phyloP scores from a whole-genome alignment of 2,888 invertebrate genomes.

The Spisula solida region DNA sequence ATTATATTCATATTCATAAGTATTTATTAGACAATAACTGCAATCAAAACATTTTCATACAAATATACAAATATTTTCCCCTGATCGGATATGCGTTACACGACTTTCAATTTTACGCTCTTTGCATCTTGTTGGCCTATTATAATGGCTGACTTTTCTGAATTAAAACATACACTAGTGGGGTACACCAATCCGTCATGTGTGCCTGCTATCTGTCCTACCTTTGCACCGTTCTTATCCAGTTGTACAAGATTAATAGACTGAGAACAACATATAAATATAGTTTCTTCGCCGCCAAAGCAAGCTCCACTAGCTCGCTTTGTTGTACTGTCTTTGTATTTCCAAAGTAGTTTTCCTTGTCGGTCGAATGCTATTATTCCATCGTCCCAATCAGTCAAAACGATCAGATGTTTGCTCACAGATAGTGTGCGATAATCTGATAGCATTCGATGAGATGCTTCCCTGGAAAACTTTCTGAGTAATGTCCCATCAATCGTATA shows the following conservation, averaged over 20 bases:
- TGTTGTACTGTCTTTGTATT: background rate
- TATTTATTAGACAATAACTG: too few relatives aligned
- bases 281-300: constrained; percentile 23
- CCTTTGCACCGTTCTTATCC: background rate
- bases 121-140: constrained; percentile 27
- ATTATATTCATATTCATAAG: too few relatives aligned
- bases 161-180: constrained; percentile 29
- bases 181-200: constrained; percentile 21
- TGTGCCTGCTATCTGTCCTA: constrained; percentile 23
- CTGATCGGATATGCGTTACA: background rate
- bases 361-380: constrained; percentile 31
- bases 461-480: constrained; percentile 28
- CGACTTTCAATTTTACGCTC: background rate
- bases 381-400: constrained; percentile 24
- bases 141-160: background rate
- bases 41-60: too few relatives aligned
- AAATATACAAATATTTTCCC: too few relatives aligned
- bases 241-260: constrained; percentile 29
- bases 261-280: constrained; percentile 30
- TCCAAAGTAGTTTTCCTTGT: constrained; percentile 33
- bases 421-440: constrained; percentile 19
- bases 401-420: constrained; percentile 10
- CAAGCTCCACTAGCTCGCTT: constrained; percentile 16
- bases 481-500: constrained; percentile 23
- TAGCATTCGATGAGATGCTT: background rate